Evolutionary conservation across 2,888 invertebrate genomes (phyloP), one percentile per base, ranked within the genome.

Genomic region (Octodonta nipae): DNA sequence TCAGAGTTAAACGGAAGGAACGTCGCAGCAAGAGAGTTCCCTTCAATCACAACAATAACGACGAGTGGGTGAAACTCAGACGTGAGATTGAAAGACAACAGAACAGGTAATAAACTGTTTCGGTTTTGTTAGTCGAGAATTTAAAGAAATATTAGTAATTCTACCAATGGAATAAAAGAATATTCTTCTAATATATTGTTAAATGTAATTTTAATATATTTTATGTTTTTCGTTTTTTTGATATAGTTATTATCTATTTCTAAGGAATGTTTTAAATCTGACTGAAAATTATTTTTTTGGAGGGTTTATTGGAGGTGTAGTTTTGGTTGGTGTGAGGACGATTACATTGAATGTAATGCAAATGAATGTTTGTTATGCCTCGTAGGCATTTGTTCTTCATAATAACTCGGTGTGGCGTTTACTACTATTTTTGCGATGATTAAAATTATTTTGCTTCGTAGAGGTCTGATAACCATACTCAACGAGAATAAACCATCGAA

Each of bases 41-140:
- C 17, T 55, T 51, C 43, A 52, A 47, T 34, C 49, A 45, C 26
- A 47, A 47, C 34, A 50, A 45, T 26, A 47, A 55, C 27, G 52
- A 55, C 33, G 60, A 60, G 26, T 59, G 60, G 60, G 52, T 55
- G 20, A 56, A 55, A 43, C 55, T 56, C 42, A 49, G 58, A 41
- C 50, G 52, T 34, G 58, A 57, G 42, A 41, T 58, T 32, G 56
- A 58, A 37, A 52, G 52, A 22, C 48, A 54, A 28, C 54, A 56
- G 36, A 47, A 52, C 44, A 61, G 61, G 58, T 61, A 61, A 61
- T 61, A 44, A 41, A n/a, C n/a, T 43, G 43, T 24, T 28, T 28
- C 11, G 30, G 31, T 13, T 25, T 13, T 30, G 12, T 32, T 26
- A 13, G 13, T 12, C 10, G 3, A 25, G 14, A 27, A 5, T 10